These are phyloP conservation scores for Tenthredo amoena DNA, from an alignment of 2,888 invertebrate species.

Conservation along the genomic window DNA sequence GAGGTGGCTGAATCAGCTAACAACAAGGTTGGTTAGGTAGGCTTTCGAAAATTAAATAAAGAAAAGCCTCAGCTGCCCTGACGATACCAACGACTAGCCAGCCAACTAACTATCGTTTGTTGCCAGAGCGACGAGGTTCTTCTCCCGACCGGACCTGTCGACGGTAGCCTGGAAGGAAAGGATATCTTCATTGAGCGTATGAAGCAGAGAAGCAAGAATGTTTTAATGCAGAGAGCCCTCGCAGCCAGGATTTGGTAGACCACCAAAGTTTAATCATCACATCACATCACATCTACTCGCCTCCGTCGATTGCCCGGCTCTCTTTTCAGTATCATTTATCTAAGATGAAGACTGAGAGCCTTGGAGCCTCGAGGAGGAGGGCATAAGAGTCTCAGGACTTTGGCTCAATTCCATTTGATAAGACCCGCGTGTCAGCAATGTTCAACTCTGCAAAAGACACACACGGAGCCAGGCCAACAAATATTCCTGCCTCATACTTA, in stretches of 20 bases:
- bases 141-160: constrained; percentile 56
- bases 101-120: constrained; percentile 72
- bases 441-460: constrained; percentile 21
- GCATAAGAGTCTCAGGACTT: neutral
- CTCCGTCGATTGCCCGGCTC: neutral
- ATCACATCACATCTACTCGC: neutral
- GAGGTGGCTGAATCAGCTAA: constrained; percentile 68
- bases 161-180: constrained; percentile 68
- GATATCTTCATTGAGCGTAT: constrained; percentile 74
- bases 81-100: constrained; percentile 49
- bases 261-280: constrained; percentile 28
- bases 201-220: constrained; percentile 74
- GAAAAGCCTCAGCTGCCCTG: constrained; percentile 38
- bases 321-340: constrained; percentile 24
- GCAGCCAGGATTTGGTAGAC: constrained; percentile 72
- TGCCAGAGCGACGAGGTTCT: constrained; percentile 64
- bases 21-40: constrained; percentile 74
- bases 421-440: constrained; percentile 12
- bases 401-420: neutral
- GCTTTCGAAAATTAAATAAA: constrained; percentile 56
- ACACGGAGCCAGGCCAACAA: neutral
- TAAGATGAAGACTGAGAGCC: neutral
- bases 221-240: constrained; percentile 73
- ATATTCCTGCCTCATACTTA: constrained; percentile 7
- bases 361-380: neutral